These are phyloP conservation scores for Butorides virescens DNA, from an alignment of 2,113 vertebrate species.

Conservation along the genomic window DNA sequence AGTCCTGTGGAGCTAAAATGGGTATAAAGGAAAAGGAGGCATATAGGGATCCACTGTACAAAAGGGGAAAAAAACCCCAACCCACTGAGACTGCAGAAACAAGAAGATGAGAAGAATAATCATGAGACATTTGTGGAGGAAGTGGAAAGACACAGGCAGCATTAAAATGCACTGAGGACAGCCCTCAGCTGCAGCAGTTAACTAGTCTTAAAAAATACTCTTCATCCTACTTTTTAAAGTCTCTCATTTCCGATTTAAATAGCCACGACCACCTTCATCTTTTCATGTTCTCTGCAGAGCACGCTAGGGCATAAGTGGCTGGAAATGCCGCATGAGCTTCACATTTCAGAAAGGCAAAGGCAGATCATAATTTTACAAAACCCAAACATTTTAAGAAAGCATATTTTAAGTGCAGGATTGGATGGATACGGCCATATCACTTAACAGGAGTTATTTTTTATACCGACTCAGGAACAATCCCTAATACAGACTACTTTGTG, in stretches of 20 bases:
- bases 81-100: constrained; percentile 12
- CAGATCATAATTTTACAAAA: neutral
- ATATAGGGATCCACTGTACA: neutral
- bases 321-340: neutral
- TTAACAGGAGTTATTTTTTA: neutral
- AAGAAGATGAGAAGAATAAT: neutral
- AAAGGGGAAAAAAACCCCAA: neutral
- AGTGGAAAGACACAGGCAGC: neutral
- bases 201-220: neutral
- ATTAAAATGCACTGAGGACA: fast-evolving
- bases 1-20: neutral
- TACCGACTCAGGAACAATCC: neutral
- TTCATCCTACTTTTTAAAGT: neutral
- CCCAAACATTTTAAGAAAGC: neutral
- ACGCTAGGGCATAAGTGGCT: neutral
- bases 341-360: neutral
- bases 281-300: neutral
- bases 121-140: neutral
- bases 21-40: neutral
- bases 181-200: neutral
- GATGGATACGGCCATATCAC: neutral
- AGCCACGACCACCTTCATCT: neutral
- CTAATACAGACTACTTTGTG: neutral
- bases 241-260: neutral
- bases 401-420: fast-evolving